A percentile compares a stretch with the other conserved stretches of the same genome.
Evolutionary conservation across 2,888 invertebrate species (phyloP).

Genomic region (Polydrusus cervinus): DNA sequence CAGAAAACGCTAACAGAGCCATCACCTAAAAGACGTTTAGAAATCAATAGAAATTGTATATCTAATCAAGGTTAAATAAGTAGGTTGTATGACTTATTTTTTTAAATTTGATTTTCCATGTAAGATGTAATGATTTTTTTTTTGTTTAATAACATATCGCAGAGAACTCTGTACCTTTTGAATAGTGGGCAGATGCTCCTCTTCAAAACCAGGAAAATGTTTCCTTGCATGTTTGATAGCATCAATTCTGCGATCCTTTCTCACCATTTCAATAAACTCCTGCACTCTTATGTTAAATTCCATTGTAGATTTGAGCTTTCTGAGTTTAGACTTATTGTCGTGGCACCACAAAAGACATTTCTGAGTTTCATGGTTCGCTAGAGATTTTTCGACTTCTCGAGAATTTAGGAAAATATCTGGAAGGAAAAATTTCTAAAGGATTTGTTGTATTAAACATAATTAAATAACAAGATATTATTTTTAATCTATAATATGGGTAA

Average conservation of each 20-base stretch:
- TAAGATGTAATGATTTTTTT: too few species aligned
- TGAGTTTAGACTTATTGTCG: conserved; percentile 95
- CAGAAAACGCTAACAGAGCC: conserved; percentile 96
- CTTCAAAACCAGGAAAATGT: conserved; percentile 90
- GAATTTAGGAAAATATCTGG: conserved; percentile 88
- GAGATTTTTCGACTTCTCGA: conserved; percentile 89
- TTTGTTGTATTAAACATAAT: too few species aligned
- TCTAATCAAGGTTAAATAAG: too few species aligned
- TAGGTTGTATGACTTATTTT: too few species aligned
- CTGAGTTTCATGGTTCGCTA: conserved; percentile 86
- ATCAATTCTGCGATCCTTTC: conserved; percentile 80
- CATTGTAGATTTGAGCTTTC: conserved; percentile 95
- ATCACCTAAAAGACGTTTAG: conserved; percentile 76
- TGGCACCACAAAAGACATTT: conserved; percentile 97
- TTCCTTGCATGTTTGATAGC: conserved; percentile 97
- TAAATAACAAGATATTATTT: too few species aligned
- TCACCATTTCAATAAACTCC: conserved; percentile 96
- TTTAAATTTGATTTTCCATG: too few species aligned
- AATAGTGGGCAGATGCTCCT: conserved; percentile 89
- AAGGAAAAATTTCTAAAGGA: conserved; percentile 44
- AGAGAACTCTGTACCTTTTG: conserved; percentile 72
- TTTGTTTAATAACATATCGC: too few species aligned
- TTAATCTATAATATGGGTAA: not conserved
- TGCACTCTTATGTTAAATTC: conserved; percentile 95
- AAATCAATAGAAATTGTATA: too few species aligned